These are phyloP conservation scores for Saimiri boliviensis DNA, from an alignment of 2,113 vertebrate genomes.

Conservation along the genomic window DNA sequence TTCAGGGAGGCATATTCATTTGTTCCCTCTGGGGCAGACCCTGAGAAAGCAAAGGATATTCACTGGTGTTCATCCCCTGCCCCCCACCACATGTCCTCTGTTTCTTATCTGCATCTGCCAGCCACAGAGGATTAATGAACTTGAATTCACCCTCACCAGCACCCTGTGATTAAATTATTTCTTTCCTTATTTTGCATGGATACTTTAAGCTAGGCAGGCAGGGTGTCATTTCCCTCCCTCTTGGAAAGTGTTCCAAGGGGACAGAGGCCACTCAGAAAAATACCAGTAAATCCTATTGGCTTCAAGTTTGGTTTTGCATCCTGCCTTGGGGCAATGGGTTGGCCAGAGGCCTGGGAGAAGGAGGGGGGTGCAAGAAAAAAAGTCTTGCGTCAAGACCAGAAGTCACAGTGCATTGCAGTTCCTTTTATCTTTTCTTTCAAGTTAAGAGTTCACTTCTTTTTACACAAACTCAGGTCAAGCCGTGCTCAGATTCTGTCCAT, in stretches of 20 bases:
- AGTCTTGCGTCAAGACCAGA: slow-evolving; percentile 17
- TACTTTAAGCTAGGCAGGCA: slow-evolving; percentile 35
- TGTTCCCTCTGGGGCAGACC: fast-evolving
- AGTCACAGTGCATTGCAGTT: not conserved
- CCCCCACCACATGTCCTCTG: not conserved
- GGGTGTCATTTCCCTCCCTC: not conserved
- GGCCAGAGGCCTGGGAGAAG: not conserved
- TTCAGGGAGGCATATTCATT: not conserved
- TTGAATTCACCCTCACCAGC: not conserved
- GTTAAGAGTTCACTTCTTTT: not conserved
- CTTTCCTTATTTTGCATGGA: not conserved
- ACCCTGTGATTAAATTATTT: not conserved
- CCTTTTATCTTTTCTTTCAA: slow-evolving; percentile 38
- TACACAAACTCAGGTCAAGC: slow-evolving; percentile 8
- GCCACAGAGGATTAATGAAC: not conserved
- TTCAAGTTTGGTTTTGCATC: slow-evolving; percentile 35
- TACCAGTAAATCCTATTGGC: slow-evolving; percentile 40
- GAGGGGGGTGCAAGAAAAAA: not conserved
- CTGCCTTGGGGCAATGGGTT: not conserved
- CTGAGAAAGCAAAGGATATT: not conserved
- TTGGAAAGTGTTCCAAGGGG: slow-evolving; percentile 12
- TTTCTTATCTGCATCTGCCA: not conserved
- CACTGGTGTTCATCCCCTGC: not conserved
- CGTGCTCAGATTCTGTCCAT: slow-evolving; percentile 9
- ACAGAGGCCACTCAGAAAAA: slow-evolving; percentile 54